Percentiles rank a stretch among this genome's conserved stretches.
These are phyloP conservation scores for Acrossocheilus wenchowensis DNA, from an alignment of 2,797 vertebrate species.

Conservation along the genomic window DNA sequence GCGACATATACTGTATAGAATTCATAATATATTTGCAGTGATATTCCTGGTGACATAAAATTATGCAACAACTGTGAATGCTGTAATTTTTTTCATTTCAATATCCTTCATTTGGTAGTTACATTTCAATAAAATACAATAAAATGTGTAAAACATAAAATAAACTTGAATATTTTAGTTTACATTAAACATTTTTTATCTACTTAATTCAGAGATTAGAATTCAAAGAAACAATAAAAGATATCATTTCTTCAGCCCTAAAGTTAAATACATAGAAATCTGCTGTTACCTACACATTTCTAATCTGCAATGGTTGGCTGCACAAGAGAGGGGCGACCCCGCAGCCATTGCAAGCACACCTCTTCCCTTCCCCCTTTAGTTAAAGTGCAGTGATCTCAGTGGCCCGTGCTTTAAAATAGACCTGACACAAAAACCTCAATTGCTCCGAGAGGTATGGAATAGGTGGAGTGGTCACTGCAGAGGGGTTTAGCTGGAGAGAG, in stretches of 20 bases:
- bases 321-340: conserved; percentile 36
- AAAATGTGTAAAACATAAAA: no score
- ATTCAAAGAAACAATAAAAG: background rate
- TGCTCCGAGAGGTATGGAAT: conserved; percentile 63
- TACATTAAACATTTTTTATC: background rate
- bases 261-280: conserved; percentile 4
- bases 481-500: conserved; percentile 42
- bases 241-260: background rate
- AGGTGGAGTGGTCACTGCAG: conserved; percentile 25
- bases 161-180: background rate
- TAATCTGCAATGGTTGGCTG: conserved; percentile 38
- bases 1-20: background rate
- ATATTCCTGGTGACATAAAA: background rate
- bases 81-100: no score
- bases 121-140: no score
- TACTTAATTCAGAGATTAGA: background rate
- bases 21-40: background rate
- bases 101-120: no score
- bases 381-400: conserved; percentile 79
- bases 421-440: conserved; percentile 82
- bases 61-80: background rate
- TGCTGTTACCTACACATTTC: conserved; percentile 11
- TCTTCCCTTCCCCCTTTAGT: conserved; percentile 37
- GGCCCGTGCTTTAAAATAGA: conserved; percentile 87
- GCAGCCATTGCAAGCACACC: conserved; percentile 15